Evolutionary conservation across 2,113 vertebrate genomes (phyloP).

Genomic region (Lophura nycthemera): DNA sequence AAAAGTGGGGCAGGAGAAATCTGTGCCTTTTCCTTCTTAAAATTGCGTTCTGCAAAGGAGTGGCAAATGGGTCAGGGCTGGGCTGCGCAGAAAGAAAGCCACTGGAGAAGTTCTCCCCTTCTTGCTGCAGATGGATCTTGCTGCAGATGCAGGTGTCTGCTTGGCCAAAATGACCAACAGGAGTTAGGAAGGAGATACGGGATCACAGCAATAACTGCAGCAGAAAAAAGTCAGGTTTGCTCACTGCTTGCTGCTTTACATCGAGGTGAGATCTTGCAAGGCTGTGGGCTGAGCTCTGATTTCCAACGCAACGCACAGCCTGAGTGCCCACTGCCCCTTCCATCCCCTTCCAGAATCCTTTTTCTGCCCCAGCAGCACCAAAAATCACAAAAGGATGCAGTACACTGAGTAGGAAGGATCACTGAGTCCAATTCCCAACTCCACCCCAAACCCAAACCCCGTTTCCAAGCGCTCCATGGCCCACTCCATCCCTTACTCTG

Average conservation of each 20-base stretch:
- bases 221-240: neutral
- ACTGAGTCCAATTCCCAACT: too few relatives aligned
- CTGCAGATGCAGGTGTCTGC: rapidly evolving
- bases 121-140: neutral
- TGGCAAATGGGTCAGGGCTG: neutral
- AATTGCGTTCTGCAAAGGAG: neutral
- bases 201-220: neutral
- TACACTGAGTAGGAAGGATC: neutral
- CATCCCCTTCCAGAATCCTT: neutral
- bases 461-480: too few relatives aligned
- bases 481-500: too few relatives aligned
- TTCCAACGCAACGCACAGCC: neutral
- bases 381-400: neutral
- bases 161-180: neutral
- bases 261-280: neutral
- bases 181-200: too few relatives aligned
- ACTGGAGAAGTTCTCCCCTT: neutral
- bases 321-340: neutral
- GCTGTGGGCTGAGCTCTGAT: neutral
- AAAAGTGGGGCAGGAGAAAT: neutral
- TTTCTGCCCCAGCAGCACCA: neutral
- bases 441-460: neutral
- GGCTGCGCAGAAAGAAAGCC: neutral
- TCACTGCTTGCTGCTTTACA: neutral
- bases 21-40: too few relatives aligned